phyloP scores from a whole-genome alignment of 1,140 invertebrate species.

The Eriosoma lanigerum region DNA sequence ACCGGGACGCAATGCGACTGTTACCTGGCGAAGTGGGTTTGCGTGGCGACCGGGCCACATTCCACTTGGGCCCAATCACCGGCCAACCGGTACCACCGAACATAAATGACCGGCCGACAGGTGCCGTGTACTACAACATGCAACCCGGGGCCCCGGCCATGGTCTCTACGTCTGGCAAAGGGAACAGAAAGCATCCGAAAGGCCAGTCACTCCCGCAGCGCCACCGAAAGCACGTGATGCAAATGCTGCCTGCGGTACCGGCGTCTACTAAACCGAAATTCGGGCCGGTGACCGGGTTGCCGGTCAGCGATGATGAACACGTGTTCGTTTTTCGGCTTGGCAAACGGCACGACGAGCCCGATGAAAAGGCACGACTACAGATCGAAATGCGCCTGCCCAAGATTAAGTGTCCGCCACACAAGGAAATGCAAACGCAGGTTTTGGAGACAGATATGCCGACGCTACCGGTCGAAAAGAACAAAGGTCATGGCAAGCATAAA shows the following conservation, averaged over 20 bases:
- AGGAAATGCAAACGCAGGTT: background rate
- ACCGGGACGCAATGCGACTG: background rate
- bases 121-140: conserved; percentile 4
- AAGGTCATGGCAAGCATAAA: too few species aligned
- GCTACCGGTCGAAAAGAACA: background rate
- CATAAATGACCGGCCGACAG: background rate
- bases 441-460: background rate
- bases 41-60: background rate
- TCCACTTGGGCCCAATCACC: background rate
- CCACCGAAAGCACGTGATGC: background rate
- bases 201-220: too few species aligned
- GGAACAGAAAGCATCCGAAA: background rate
- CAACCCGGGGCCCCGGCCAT: background rate
- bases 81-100: background rate
- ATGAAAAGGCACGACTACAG: background rate
- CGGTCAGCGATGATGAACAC: background rate
- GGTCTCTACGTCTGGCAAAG: too few species aligned
- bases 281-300: conserved; percentile 8
- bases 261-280: background rate
- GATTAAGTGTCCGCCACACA: too few species aligned
- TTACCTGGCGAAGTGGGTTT: background rate
- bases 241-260: background rate
- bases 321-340: background rate
- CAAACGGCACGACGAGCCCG: background rate
- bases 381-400: conserved; percentile 5